phyloP scores from a whole-genome alignment of 2,113 vertebrate genomes.

The Theristicus caerulescens region DNA sequence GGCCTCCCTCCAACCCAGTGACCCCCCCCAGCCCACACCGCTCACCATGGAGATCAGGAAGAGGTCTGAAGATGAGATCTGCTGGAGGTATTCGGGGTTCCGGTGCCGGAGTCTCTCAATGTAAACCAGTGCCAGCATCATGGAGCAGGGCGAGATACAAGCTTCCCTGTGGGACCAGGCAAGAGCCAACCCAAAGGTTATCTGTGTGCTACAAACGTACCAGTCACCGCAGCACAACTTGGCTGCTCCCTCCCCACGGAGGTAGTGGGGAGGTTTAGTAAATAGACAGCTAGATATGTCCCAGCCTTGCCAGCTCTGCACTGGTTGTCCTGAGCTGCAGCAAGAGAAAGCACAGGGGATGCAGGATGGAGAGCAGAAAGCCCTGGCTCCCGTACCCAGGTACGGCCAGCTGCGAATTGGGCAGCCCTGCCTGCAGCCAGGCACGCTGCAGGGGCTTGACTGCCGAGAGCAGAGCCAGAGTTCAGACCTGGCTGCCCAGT shows the following conservation, averaged over 20 bases:
- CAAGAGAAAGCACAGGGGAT: background rate
- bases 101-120: constrained; percentile 96
- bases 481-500: background rate
- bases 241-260: background rate
- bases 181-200: background rate
- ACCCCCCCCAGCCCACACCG: background rate
- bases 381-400: background rate
- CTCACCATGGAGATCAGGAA: constrained; percentile 98
- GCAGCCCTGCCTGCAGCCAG: background rate
- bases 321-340: background rate
- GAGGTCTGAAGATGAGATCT: constrained; percentile 97
- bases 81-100: constrained; percentile 96
- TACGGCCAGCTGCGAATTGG: background rate
- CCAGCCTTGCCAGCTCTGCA: background rate
- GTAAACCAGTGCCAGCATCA: constrained; percentile 98
- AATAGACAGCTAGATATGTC: accelerated
- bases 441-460: background rate
- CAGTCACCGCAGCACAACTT: background rate
- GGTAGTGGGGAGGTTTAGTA: background rate
- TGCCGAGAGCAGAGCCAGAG: background rate
- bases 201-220: background rate
- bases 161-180: constrained; percentile 82
- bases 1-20: background rate
- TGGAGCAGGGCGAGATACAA: constrained; percentile 95
- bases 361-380: background rate